A percentile compares a stretch with the other conserved stretches of the same genome.
These are phyloP conservation scores for Hypena proboscidalis DNA, from an alignment of 2,888 invertebrate species.

Conservation along the genomic window DNA sequence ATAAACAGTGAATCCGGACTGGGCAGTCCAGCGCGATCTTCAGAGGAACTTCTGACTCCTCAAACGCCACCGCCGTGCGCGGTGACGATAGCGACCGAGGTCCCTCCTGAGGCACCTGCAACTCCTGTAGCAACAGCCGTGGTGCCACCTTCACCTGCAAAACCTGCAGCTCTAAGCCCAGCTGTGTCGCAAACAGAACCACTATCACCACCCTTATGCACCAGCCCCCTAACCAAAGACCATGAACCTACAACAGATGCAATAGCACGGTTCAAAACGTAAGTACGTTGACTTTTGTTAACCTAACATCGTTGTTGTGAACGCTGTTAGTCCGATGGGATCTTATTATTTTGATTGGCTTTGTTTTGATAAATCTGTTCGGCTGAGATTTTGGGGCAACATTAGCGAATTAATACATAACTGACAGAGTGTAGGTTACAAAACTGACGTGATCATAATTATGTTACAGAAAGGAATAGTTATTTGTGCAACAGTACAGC, in stretches of 20 bases:
- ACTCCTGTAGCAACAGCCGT: constrained; percentile 16
- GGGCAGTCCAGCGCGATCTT: constrained; percentile 73
- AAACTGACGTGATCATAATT: too few relatives aligned
- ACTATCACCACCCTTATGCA: constrained; percentile 75
- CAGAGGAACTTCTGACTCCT: constrained; percentile 73
- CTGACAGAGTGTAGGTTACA: too few relatives aligned
- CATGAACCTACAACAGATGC: constrained; percentile 71
- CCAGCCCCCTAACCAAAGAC: constrained; percentile 71
- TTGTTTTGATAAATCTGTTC: constrained; percentile 9
- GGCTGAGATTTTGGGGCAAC: constrained; percentile 2
- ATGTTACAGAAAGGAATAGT: too few relatives aligned
- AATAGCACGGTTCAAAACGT: constrained; percentile 80
- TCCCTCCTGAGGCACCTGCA: constrained; percentile 41
- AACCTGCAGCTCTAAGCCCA: constrained; percentile 48
- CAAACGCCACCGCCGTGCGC: constrained; percentile 67
- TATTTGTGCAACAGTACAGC: too few relatives aligned
- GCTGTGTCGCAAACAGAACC: constrained; percentile 47
- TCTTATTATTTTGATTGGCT: constrained; percentile 21
- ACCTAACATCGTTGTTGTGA: constrained; percentile 16
- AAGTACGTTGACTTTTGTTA: constrained; percentile 50
- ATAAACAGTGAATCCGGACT: constrained; percentile 76
- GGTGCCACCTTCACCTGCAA: constrained; percentile 4
- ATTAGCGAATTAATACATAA: too few relatives aligned
- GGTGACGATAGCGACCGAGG: constrained; percentile 33
- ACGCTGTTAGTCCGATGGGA: constrained; percentile 21